phyloP scores from a whole-genome alignment of 1,140 invertebrate species.

The Sarcophaga peregrina region DNA sequence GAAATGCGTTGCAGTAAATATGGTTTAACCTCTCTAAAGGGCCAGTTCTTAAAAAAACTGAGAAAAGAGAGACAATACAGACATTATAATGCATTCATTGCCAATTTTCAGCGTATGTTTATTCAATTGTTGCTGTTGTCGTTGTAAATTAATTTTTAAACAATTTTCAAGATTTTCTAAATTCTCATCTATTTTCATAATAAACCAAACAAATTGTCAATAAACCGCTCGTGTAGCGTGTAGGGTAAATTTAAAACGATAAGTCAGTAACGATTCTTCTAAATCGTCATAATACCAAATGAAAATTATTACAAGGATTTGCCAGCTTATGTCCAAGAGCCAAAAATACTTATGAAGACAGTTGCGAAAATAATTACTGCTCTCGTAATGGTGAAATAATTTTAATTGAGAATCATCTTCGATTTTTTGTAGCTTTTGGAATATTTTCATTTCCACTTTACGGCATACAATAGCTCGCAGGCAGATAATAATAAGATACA shows the following conservation, averaged over 20 bases:
- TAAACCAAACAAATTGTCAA: neutral
- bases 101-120: neutral
- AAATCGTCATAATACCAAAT: neutral
- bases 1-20: neutral
- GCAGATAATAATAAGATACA: neutral
- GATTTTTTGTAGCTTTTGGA: neutral
- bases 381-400: neutral
- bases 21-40: neutral
- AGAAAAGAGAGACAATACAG: no score
- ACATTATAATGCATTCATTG: neutral
- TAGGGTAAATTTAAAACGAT: neutral
- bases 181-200: constrained; percentile 4
- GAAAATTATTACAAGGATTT: neutral
- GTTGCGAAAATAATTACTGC: neutral
- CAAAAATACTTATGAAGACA: neutral
- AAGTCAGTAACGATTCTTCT: neutral
- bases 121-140: neutral
- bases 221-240: neutral
- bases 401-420: constrained; percentile 33
- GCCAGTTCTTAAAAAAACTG: neutral
- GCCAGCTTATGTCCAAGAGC: neutral
- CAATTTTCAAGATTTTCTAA: constrained; percentile 2
- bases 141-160: neutral
- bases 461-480: neutral
- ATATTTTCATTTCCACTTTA: neutral